Evolutionary conservation across 2,113 vertebrate genomes (phyloP), one percentile per base, ranked within the genome.

Genomic region (Phalacrocorax pelagicus): DNA sequence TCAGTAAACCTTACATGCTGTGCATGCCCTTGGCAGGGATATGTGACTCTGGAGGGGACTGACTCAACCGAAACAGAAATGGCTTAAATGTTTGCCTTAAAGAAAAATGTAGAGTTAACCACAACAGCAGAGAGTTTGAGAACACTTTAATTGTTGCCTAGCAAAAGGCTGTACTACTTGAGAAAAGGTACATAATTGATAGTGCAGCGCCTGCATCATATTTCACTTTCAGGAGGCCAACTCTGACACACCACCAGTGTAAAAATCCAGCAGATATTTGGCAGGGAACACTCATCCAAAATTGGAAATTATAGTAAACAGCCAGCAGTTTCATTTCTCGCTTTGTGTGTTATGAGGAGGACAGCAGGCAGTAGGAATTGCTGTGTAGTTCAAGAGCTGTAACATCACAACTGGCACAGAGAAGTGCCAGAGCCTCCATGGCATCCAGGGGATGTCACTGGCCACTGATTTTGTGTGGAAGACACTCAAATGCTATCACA

Each of bases 71-170:
- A 84, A 91, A 20, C 58, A 88, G 47, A 80, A 94, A 95, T 51
- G 15, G 11, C 30, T 36, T 80, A 66, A 87, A 70, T 82, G 15
- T 57, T 49, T 91, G 10, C 29, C 72, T 86, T 78, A 71, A 84
- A 81, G 52, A 94, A 90, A 81, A 81, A 63, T 27, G 15, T 4
- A 38, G 54, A 80, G 70, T 80, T 87, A 94, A 93, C 55, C 49
- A 27, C 81, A 88, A 23, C 27, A 91, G 55, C 80, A 88, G 54
- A 34, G 26, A 8, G 1, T 92, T 87, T 92, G 47, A 71, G 65
- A 95, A 75, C 19, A 34, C 40, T 89, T 87, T 63, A 59, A 82
- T 69, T 86, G 72, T 72, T 95, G 78, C 81, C 62, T 87, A 87
- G 54, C 38, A 91, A 95, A 94, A 79, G n/a, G 21, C 54, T 87